Evolutionary conservation across 2,888 invertebrate species (phyloP).

Genomic region (Podotricha telesiphe): DNA sequence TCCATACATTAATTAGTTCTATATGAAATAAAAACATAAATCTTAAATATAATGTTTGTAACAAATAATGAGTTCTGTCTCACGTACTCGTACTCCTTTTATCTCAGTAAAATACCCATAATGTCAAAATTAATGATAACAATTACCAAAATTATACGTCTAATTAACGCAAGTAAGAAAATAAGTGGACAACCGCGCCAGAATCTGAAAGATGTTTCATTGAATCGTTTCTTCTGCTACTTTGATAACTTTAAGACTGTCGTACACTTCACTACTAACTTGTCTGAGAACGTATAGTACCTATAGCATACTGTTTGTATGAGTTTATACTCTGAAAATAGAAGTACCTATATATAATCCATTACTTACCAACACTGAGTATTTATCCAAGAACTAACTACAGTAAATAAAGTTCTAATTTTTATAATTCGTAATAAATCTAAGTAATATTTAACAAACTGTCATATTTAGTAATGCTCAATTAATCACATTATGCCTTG

Average conservation of each 20-base stretch:
- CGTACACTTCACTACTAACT: background rate
- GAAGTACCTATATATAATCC: too few relatives aligned
- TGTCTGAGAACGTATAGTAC: background rate
- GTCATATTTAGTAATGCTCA: background rate
- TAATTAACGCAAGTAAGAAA: constrained; percentile 42
- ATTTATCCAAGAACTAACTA: background rate
- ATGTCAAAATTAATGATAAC: constrained; percentile 35
- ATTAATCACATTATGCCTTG: background rate
- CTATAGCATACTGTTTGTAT: background rate
- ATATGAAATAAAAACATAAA: background rate
- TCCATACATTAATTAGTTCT: background rate
- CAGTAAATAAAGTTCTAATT: background rate
- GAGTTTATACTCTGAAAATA: too few relatives aligned
- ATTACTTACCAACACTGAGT: background rate
- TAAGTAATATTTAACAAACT: background rate
- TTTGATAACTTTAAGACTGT: constrained; percentile 26
- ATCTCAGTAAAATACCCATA: constrained; percentile 24
- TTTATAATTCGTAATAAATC: too few relatives aligned
- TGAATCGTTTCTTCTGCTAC: constrained; percentile 42
- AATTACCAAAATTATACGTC: constrained; percentile 43
- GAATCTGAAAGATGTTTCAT: constrained; percentile 43
- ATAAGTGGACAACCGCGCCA: constrained; percentile 42
- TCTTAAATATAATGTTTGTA: background rate
- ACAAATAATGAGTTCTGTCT: constrained; percentile 37
- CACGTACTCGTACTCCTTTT: constrained; percentile 35